A percentile compares a stretch with the other conserved stretches of the same genome.
Evolutionary conservation across 2,888 invertebrate genomes (phyloP).

Genomic region (Thecocarcelia acutangulata): DNA sequence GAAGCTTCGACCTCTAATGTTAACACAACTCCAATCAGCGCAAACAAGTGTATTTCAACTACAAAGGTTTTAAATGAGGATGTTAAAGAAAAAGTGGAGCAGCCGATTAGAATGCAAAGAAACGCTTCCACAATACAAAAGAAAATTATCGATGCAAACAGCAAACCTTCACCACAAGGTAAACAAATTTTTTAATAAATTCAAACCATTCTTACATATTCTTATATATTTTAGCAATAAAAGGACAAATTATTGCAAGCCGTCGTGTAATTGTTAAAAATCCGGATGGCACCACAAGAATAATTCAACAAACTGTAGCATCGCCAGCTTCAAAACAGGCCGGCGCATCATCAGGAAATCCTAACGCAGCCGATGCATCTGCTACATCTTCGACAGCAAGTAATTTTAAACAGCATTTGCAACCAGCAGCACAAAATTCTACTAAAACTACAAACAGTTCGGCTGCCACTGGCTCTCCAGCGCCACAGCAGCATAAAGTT

Average conservation of each 20-base stretch:
- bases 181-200: slow-evolving; percentile 5
- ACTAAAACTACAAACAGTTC: slow-evolving; percentile 21
- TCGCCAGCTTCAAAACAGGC: slow-evolving; percentile 82
- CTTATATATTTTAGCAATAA: slow-evolving; percentile 68
- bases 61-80: slow-evolving; percentile 82
- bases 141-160: slow-evolving; percentile 84
- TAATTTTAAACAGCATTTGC: slow-evolving; percentile 82
- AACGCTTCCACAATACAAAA: slow-evolving; percentile 94
- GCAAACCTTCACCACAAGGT: slow-evolving; percentile 81
- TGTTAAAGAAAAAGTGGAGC: slow-evolving; percentile 94
- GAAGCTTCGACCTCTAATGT: slow-evolving; percentile 72
- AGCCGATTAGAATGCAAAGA: slow-evolving; percentile 92
- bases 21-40: slow-evolving; percentile 71
- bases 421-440: slow-evolving; percentile 81
- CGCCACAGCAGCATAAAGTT: slow-evolving; percentile 87
- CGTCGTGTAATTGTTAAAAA: slow-evolving; percentile 82
- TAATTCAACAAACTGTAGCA: slow-evolving; percentile 85
- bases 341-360: slow-evolving; percentile 84
- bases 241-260: slow-evolving; percentile 77
- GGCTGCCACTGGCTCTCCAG: slow-evolving; percentile 83
- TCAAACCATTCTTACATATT: not conserved
- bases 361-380: slow-evolving; percentile 81
- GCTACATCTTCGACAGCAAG: slow-evolving; percentile 73
- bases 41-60: slow-evolving; percentile 81
- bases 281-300: slow-evolving; percentile 85